Evolutionary conservation across 2,888 invertebrate species (phyloP).

Genomic region (Bimastos eiseni): DNA sequence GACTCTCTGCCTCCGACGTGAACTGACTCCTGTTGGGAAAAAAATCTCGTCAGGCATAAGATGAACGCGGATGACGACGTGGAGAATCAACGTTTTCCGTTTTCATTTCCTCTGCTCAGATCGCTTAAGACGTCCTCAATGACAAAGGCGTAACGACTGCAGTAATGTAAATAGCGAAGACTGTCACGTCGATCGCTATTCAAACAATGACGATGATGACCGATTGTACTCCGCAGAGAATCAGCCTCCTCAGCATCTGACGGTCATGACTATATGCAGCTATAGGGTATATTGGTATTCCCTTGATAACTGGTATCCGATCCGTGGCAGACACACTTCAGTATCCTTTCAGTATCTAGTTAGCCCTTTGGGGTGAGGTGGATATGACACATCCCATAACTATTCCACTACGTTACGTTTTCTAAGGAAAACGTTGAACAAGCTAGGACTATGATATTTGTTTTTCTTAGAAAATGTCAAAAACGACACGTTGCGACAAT

Average conservation of each 20-base stretch:
- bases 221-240: neutral
- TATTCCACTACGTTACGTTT: too few species aligned
- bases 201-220: neutral
- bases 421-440: too few species aligned
- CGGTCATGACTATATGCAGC: neutral
- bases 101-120: neutral
- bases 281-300: too few species aligned
- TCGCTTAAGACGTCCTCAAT: neutral
- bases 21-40: neutral
- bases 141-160: neutral
- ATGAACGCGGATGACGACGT: neutral
- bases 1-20: neutral
- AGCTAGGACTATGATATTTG: too few species aligned
- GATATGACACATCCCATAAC: too few species aligned
- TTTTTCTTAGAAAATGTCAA: too few species aligned
- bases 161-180: neutral
- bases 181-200: slow-evolving; percentile 13
- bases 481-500: too few species aligned
- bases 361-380: too few species aligned
- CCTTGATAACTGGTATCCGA: too few species aligned
- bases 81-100: neutral
- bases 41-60: neutral
- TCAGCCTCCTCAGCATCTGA: neutral
- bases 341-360: too few species aligned
- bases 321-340: too few species aligned